These are phyloP conservation scores for Chrysolina haemoptera DNA, from an alignment of 2,888 invertebrate species.

Conservation along the genomic window DNA sequence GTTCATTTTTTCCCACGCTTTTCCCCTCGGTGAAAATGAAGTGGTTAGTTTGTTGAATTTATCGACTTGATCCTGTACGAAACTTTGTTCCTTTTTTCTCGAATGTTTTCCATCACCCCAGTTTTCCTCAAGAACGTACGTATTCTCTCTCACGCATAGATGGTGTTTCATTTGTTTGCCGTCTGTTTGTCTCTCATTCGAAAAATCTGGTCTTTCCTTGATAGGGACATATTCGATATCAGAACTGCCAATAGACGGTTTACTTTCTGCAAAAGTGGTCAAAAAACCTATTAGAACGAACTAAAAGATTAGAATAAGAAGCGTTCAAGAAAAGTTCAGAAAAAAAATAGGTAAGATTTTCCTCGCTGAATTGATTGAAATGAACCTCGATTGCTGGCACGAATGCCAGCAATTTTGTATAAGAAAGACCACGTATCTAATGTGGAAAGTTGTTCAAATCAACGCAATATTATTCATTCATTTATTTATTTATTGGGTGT, in stretches of 20 bases:
- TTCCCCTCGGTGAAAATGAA: conserved; percentile 5
- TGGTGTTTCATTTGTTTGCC: conserved; percentile 28
- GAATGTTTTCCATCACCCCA: not conserved
- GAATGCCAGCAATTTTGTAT: no score
- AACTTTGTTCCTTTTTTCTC: conserved; percentile 42
- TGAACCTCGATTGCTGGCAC: no score
- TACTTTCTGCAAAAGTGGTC: conserved; percentile 4
- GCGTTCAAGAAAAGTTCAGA: not conserved
- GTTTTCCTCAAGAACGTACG: conserved; percentile 16
- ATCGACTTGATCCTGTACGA: conserved; percentile 45
- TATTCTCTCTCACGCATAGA: conserved; percentile 21
- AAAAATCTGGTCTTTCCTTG: conserved; percentile 30
- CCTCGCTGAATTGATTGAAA: no score
- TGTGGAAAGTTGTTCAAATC: no score
- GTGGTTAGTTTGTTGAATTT: conserved; percentile 40
- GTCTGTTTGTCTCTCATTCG: conserved; percentile 15
- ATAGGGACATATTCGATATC: conserved; percentile 37
- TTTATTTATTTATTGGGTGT: no score
- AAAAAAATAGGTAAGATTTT: no score
- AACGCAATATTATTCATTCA: no score
- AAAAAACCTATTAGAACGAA: not conserved
- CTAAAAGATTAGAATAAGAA: not conserved
- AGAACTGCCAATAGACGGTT: conserved; percentile 21
- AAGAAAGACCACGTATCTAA: no score
- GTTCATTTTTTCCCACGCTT: conserved; percentile 28